phyloP scores from a whole-genome alignment of 2,113 vertebrate genomes.

The Cyanoderma ruficeps region DNA sequence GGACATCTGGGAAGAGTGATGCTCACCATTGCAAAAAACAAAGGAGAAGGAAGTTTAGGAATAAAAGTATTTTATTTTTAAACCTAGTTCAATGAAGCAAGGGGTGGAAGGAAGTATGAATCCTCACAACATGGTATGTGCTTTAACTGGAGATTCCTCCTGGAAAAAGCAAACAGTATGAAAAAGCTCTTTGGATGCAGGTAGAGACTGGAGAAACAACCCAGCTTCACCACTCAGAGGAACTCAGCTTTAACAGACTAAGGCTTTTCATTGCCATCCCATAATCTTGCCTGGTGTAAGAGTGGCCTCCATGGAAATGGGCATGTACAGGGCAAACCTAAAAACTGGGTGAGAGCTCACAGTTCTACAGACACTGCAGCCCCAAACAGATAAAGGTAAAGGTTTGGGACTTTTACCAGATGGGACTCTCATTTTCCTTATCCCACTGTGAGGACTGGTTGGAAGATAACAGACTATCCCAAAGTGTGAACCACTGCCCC shows the following conservation, averaged over 20 bases:
- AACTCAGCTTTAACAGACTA: background rate
- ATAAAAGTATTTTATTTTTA: conserved; percentile 28
- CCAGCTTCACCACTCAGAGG: accelerated
- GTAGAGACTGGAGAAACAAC: background rate
- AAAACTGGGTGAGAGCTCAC: background rate
- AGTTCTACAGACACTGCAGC: background rate
- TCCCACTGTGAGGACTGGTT: background rate
- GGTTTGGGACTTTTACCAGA: background rate
- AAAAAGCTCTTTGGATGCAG: background rate
- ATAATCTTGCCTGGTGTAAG: background rate
- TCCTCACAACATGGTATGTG: background rate
- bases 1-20: background rate
- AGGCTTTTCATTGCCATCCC: background rate
- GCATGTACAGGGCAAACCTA: background rate
- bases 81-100: background rate
- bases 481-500: background rate
- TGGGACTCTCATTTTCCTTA: background rate
- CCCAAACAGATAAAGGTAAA: background rate
- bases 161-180: background rate
- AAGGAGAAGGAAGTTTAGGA: conserved; percentile 12
- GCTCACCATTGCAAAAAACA: background rate
- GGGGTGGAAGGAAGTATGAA: background rate
- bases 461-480: background rate
- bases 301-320: background rate
- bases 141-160: background rate